Conservation (phyloP, 2,113 vertebrate species). For the Entomyzon cyanotis region DNA sequence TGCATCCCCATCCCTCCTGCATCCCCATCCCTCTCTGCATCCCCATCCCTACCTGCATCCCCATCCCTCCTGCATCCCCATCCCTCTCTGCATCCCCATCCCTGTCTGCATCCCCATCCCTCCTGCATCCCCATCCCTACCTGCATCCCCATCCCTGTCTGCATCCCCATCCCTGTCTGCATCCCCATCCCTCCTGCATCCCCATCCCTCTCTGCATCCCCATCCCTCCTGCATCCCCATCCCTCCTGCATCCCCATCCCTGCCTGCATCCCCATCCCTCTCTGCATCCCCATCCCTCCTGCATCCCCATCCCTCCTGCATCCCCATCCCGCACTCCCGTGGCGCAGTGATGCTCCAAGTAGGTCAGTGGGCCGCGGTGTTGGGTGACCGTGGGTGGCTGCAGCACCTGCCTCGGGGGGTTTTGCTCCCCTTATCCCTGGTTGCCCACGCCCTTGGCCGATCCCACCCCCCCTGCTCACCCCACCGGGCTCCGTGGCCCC, state of each 20-base stretch:
- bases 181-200: no score
- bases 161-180: rapidly evolving
- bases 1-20: not conserved
- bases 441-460: rapidly evolving
- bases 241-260: not conserved
- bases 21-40: not conserved
- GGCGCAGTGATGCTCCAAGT: not conserved
- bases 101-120: not conserved
- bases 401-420: not conserved
- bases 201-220: not conserved
- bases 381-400: not conserved
- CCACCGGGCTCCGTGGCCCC: rapidly evolving
- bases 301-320: no score
- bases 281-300: not conserved
- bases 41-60: no score
- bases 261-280: no score
- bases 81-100: no score
- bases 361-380: constrained; percentile 46
- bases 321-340: rapidly evolving
- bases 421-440: not conserved
- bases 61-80: no score
- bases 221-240: rapidly evolving
- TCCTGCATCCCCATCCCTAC: rapidly evolving
- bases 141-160: rapidly evolving
- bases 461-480: not conserved